Percentiles rank a stretch among this genome's conserved stretches.
Conservation (phyloP, 2,113 vertebrate genomes). For the Brachyistius frenatus region DNA sequence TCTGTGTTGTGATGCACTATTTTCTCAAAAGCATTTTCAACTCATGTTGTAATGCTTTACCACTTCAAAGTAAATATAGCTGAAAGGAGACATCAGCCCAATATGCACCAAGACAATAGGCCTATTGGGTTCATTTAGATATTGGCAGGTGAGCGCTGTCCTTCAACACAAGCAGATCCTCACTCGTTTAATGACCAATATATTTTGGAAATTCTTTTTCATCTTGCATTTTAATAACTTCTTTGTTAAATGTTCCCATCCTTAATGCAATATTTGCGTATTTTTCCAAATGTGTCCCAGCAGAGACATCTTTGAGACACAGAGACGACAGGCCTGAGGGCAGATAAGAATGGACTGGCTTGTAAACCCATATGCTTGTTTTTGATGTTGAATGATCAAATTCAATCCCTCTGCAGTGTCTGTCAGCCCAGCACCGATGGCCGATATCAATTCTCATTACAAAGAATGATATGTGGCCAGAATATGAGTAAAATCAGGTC, state of each 20-base stretch:
- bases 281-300: not conserved
- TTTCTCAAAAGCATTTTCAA: conserved; percentile 1
- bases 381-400: conserved; percentile 15
- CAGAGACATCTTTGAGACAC: not conserved
- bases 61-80: not conserved
- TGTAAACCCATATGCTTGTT: not conserved
- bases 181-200: not conserved
- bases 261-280: not conserved
- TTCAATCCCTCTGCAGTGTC: not conserved
- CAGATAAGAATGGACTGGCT: not conserved
- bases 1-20: conserved; percentile 4
- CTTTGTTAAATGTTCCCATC: not conserved
- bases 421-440: not conserved
- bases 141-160: no score
- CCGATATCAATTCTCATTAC: not conserved
- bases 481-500: not conserved
- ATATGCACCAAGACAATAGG: no score
- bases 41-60: not conserved
- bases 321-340: not conserved
- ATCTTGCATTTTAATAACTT: not conserved
- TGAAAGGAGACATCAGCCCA: no score
- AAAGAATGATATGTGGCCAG: not conserved
- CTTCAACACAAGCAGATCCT: no score
- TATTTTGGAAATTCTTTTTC: not conserved
- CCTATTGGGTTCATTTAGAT: no score